Conservation (phyloP, 2,888 invertebrate species). For the Baccha elongata region DNA sequence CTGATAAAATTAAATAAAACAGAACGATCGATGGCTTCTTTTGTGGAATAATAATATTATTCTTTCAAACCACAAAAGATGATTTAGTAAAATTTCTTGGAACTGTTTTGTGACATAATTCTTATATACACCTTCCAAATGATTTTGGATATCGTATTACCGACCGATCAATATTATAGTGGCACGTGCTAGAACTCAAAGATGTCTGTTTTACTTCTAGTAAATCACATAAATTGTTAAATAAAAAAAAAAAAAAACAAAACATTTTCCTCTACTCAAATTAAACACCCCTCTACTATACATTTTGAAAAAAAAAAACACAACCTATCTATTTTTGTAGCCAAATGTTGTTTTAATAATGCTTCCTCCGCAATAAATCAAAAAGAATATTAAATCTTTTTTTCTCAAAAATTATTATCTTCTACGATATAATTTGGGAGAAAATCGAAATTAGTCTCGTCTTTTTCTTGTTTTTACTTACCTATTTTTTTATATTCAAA, state of each 20-base stretch:
- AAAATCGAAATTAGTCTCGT: conserved; percentile 10
- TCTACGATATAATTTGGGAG: conserved; percentile 14
- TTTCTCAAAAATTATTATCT: conserved; percentile 7
- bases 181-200: background rate
- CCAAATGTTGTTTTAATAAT: conserved; percentile 33
- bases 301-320: background rate
- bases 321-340: conserved; percentile 54
- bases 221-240: too few species aligned
- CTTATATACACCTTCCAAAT: too few species aligned
- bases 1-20: too few species aligned
- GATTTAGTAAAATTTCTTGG: conserved; percentile 51
- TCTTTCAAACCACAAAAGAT: conserved; percentile 46
- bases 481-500: conserved; percentile 34
- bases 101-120: background rate
- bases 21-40: background rate
- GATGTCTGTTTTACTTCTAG: too few species aligned
- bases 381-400: conserved; percentile 27
- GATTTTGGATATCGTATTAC: background rate
- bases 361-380: conserved; percentile 61
- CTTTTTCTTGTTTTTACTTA: conserved; percentile 10
- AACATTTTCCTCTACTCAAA: too few species aligned
- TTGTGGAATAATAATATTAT: conserved; percentile 41
- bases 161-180: background rate
- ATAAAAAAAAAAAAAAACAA: too few species aligned
- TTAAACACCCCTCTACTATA: background rate